Evolutionary conservation across 2,797 vertebrate genomes (phyloP).

Genomic region (Pogonophryne albipinna): DNA sequence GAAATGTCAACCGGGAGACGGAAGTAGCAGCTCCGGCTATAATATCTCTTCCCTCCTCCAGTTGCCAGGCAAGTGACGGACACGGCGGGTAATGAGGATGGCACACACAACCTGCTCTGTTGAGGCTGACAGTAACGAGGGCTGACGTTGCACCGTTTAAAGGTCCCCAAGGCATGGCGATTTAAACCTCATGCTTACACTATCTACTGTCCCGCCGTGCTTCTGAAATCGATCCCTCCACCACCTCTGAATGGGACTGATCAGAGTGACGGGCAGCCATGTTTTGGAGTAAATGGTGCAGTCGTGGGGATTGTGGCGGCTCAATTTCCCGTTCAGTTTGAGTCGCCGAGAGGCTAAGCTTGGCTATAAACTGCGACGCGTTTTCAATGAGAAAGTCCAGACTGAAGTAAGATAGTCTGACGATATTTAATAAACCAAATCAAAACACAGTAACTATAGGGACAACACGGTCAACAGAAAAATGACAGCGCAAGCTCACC

Average conservation of each 20-base stretch:
- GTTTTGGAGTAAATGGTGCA: slow-evolving; percentile 51
- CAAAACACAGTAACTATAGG: no score
- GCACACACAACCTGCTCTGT: slow-evolving; percentile 78
- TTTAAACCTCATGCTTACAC: slow-evolving; percentile 62
- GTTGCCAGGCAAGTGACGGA: slow-evolving; percentile 74
- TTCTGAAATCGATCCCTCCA: slow-evolving; percentile 53
- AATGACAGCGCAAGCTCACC: no score
- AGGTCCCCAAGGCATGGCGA: slow-evolving; percentile 68
- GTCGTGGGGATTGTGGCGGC: slow-evolving; percentile 23
- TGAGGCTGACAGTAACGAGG: slow-evolving; percentile 75
- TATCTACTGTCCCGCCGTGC: slow-evolving; percentile 32
- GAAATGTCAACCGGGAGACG: slow-evolving; percentile 71
- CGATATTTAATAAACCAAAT: no score
- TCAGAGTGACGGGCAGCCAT: slow-evolving; percentile 39
- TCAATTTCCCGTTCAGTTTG: no score
- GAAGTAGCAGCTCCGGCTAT: slow-evolving; percentile 58
- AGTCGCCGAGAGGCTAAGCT: no score
- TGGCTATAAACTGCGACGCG: no score
- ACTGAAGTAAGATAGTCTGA: no score
- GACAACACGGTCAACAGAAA: no score
- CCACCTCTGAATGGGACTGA: slow-evolving; percentile 68
- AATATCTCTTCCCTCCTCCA: slow-evolving; percentile 54
- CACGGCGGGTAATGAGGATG: slow-evolving; percentile 78
- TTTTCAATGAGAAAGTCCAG: no score
- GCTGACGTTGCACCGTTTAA: slow-evolving; percentile 73